phyloP scores from a whole-genome alignment of 2,888 invertebrate genomes.

The Limnephilus marmoratus region DNA sequence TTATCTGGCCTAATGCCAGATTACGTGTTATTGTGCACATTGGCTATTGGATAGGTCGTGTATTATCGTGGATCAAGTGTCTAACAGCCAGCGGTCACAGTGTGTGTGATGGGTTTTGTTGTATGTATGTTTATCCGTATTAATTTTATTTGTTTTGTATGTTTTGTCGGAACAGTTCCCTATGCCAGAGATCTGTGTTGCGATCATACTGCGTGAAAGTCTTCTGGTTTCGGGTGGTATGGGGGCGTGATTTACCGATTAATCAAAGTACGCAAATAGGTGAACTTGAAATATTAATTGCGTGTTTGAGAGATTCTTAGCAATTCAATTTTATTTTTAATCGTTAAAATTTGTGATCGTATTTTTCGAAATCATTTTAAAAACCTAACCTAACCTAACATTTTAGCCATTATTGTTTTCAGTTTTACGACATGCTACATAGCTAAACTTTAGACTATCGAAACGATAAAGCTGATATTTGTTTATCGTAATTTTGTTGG shows the following conservation, averaged over 20 bases:
- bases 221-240: neutral
- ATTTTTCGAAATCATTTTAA: neutral
- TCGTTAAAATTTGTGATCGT: neutral
- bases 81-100: neutral
- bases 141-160: neutral
- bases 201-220: neutral
- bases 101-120: neutral
- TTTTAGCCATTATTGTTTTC: neutral
- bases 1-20: neutral
- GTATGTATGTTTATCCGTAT: too few species aligned
- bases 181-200: neutral
- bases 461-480: too few species aligned
- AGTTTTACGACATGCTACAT: too few species aligned
- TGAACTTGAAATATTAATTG: constrained; percentile 10
- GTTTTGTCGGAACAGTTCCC: neutral
- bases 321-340: neutral
- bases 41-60: constrained; percentile 14
- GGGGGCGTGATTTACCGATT: neutral
- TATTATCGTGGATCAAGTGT: neutral
- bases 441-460: too few species aligned
- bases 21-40: neutral
- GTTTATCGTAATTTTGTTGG: too few species aligned
- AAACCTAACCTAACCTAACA: neutral
- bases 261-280: neutral
- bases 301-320: neutral